Evolutionary conservation across 2,113 vertebrate species (phyloP).

Genomic region (Actinemys pallida): DNA sequence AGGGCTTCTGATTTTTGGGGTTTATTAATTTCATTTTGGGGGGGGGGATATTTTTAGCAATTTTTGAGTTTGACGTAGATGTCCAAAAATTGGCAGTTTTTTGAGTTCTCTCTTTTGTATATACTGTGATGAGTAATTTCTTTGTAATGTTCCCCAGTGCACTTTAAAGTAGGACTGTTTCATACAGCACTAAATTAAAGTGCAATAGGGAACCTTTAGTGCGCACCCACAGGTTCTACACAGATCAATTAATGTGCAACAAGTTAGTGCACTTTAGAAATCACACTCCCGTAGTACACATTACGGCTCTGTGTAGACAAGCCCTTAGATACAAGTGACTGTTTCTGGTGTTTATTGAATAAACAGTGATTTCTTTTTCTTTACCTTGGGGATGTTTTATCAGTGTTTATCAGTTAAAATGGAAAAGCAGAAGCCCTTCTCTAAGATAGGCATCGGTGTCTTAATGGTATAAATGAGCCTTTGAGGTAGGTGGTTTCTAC

Average conservation of each 20-base stretch:
- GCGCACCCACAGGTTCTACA: too few relatives aligned
- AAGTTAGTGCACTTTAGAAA: not conserved
- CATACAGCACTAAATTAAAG: not conserved
- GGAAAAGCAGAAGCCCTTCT: not conserved
- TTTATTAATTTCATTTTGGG: too few relatives aligned
- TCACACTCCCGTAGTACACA: too few relatives aligned
- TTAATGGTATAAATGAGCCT: not conserved
- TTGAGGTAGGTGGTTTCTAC: not conserved
- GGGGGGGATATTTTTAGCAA: not conserved
- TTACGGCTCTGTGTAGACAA: too few relatives aligned
- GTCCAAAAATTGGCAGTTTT: not conserved
- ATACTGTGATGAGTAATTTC: not conserved
- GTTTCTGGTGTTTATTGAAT: not conserved
- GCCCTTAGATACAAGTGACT: too few relatives aligned
- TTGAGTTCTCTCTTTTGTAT: not conserved
- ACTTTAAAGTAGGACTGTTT: not conserved
- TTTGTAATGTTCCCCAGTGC: not conserved
- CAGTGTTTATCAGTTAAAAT: not conserved
- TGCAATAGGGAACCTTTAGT: too few relatives aligned
- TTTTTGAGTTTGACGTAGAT: too few relatives aligned
- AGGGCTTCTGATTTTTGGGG: not conserved
- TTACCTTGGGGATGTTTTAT: not conserved
- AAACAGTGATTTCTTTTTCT: not conserved
- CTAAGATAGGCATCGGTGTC: not conserved
- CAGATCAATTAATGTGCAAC: not conserved